Evolutionary conservation across 1,140 invertebrate genomes (phyloP), one percentile per base, ranked within the genome.

Genomic region (Anastrepha obliqua): DNA sequence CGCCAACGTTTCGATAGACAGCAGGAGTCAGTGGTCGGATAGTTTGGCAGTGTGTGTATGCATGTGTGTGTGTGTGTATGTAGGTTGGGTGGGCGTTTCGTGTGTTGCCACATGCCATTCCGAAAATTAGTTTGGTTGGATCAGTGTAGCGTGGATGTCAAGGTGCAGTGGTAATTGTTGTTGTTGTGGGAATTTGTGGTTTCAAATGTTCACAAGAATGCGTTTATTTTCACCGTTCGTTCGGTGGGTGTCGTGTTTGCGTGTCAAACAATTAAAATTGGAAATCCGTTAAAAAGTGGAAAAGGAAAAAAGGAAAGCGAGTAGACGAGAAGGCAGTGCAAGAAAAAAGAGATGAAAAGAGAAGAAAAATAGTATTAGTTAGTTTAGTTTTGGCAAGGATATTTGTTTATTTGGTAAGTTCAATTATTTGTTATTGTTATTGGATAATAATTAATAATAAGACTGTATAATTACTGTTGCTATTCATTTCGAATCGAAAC

Each of bases 281-380:
- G 17, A 62, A 51, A 55, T 44, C 64, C 29, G 85, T 60, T 29
- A 29, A 59, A 17, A 88, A 70, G 58, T 7, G 29, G 55, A 88
- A 78, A 78, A 60, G 47, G 64, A 64, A n/a, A 59, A 9, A 85
- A 55, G 62, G 44, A 65, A 4, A 86, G 11, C 39, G 29, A 47
- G 58, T 1, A 51, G 29, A 85, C 55, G 51, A 85, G 81, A 85
- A 85, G 44, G 58, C 85, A 86, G 62, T 42, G 47, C 74, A 81
- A 47, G 51, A 39, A 29, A 62, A 86, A 86, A 86, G 51, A 60
- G 74, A 81, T 81, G 47, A 81, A 81, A 81, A 81, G 74, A 81
- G 74, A 81, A 81, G 74, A 81, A 81, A 81, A 81, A 81, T 42
- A 81, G 74, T 51, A 55, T 81, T 81, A 81, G 74, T 81, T 20